These are phyloP conservation scores for Lepidurus arcticus DNA, from an alignment of 1,140 invertebrate species.

Conservation along the genomic window DNA sequence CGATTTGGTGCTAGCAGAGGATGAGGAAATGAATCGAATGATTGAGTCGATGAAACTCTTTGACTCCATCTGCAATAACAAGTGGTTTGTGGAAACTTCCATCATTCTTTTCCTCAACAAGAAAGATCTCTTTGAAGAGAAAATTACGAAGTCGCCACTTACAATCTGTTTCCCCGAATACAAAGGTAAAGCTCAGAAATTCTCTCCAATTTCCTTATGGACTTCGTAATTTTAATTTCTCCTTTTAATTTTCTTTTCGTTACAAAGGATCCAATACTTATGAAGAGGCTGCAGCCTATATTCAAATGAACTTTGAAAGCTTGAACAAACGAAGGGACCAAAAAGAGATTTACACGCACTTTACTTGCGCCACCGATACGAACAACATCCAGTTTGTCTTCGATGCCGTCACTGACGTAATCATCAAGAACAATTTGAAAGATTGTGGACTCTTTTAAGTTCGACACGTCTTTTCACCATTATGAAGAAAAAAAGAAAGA, in stretches of 20 bases:
- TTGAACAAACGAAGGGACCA: conserved; percentile 77
- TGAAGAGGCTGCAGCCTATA: conserved; percentile 79
- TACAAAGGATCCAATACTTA: conserved; percentile 69
- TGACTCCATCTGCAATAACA: conserved; percentile 95
- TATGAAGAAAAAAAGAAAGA: conserved; percentile 2
- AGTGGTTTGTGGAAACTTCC: conserved; percentile 97
- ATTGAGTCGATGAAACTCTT: conserved; percentile 93
- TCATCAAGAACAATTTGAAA: conserved; percentile 88
- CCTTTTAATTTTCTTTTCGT: conserved; percentile 36
- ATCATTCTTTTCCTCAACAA: conserved; percentile 96
- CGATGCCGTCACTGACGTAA: conserved; percentile 85
- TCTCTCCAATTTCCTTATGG: conserved; percentile 24
- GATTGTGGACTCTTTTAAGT: conserved; percentile 76
- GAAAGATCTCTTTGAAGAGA: conserved; percentile 93
- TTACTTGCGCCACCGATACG: conserved; percentile 87
- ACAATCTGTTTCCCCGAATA: conserved; percentile 95
- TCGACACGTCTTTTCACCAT: not conserved
- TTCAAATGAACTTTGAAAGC: conserved; percentile 82
- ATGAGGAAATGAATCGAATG: conserved; percentile 71
- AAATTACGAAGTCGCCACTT: conserved; percentile 82
- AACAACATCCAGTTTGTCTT: conserved; percentile 88
- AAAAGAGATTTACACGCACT: conserved; percentile 88
- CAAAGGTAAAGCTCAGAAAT: conserved; percentile 54
- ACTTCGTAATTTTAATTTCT: conserved; percentile 23
- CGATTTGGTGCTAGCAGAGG: conserved; percentile 62